Evolutionary conservation across 2,888 invertebrate genomes (phyloP).

Genomic region (Machimus atricapillus): DNA sequence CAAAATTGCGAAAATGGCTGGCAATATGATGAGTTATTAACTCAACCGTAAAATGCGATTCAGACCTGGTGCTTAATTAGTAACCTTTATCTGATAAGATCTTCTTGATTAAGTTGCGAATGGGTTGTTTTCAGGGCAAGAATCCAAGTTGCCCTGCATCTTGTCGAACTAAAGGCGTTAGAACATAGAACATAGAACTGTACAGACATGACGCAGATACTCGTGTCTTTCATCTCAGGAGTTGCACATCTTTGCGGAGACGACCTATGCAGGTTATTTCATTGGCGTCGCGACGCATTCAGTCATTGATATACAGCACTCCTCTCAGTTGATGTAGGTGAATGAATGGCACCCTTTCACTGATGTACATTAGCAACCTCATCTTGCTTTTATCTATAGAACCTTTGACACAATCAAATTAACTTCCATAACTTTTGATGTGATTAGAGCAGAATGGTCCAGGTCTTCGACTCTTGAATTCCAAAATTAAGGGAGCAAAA

Average conservation of each 20-base stretch:
- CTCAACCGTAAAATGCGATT: slow-evolving; percentile 11
- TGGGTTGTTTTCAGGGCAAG: neutral
- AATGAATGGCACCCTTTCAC: neutral
- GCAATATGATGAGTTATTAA: neutral
- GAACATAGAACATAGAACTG: neutral
- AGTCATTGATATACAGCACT: neutral
- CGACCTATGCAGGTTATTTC: neutral
- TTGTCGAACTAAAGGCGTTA: neutral
- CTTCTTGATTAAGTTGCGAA: neutral
- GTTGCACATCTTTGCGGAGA: neutral
- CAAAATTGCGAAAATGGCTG: neutral
- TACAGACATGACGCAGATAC: neutral
- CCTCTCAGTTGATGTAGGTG: neutral
- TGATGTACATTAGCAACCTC: neutral
- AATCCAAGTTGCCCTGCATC: neutral
- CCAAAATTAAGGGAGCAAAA: neutral
- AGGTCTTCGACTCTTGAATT: neutral
- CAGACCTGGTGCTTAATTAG: neutral
- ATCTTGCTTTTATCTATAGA: neutral
- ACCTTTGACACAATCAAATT: neutral
- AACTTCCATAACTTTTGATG: neutral
- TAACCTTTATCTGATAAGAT: slow-evolving; percentile 5
- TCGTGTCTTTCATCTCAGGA: neutral
- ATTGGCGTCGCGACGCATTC: neutral
- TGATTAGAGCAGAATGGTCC: slow-evolving; percentile 6